These are phyloP conservation scores for Timandra comae DNA, from an alignment of 2,888 invertebrate genomes.

Conservation along the genomic window DNA sequence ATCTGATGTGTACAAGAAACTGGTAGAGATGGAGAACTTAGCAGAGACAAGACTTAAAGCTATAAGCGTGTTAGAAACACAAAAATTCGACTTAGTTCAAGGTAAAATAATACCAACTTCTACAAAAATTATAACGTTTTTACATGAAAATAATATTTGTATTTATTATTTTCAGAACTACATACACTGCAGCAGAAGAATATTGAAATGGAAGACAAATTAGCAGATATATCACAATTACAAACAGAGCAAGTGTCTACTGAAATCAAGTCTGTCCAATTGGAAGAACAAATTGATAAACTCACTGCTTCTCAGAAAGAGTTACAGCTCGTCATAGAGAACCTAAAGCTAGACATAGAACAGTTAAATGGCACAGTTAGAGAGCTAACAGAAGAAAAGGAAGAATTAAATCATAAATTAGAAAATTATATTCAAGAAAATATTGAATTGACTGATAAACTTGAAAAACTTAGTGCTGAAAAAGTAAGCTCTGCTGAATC, in stretches of 20 bases:
- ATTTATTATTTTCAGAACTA: slow-evolving; percentile 50
- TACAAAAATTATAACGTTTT: too few species aligned
- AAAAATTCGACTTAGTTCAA: slow-evolving; percentile 82
- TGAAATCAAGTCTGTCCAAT: slow-evolving; percentile 85
- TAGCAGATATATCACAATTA: slow-evolving; percentile 78
- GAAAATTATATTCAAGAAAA: slow-evolving; percentile 83
- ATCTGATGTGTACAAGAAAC: slow-evolving; percentile 67
- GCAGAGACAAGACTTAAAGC: slow-evolving; percentile 76
- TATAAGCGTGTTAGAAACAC: slow-evolving; percentile 79
- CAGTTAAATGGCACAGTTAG: slow-evolving; percentile 75
- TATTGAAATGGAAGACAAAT: slow-evolving; percentile 76
- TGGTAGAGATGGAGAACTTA: slow-evolving; percentile 64
- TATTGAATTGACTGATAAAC: slow-evolving; percentile 82
- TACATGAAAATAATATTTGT: not conserved
- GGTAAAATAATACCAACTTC: slow-evolving; percentile 52
- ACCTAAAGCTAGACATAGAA: slow-evolving; percentile 69
- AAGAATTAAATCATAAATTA: slow-evolving; percentile 77
- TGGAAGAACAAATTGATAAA: slow-evolving; percentile 85
- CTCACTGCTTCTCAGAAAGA: slow-evolving; percentile 68
- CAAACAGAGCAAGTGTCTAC: slow-evolving; percentile 84
- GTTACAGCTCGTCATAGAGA: slow-evolving; percentile 65
- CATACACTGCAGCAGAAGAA: slow-evolving; percentile 78
- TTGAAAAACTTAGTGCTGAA: slow-evolving; percentile 83
- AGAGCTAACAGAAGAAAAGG: slow-evolving; percentile 76
- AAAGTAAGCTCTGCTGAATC: slow-evolving; percentile 86